Evolutionary conservation across 2,888 invertebrate species (phyloP).

Genomic region (Clunio marinus): DNA sequence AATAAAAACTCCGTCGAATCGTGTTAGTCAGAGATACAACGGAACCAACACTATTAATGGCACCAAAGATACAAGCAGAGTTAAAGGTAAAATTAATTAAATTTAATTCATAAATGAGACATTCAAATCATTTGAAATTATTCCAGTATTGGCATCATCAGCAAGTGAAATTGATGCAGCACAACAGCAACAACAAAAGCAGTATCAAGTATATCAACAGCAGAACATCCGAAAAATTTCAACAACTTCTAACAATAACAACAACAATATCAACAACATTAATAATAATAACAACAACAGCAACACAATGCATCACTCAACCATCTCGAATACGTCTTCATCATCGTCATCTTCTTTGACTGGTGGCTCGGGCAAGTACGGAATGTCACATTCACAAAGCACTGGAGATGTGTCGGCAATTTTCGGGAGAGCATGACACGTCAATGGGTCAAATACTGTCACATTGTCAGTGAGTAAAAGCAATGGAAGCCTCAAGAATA

Average conservation of each 20-base stretch:
- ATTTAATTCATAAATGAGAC: not conserved
- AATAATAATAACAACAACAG: constrained; percentile 35
- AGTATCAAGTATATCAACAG: constrained; percentile 50
- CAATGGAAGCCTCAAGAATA: constrained; percentile 6
- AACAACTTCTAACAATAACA: constrained; percentile 38
- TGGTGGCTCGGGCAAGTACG: constrained; percentile 40
- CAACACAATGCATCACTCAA: constrained; percentile 1
- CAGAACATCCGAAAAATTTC: constrained; percentile 38
- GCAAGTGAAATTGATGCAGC: constrained; percentile 48
- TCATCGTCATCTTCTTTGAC: constrained; percentile 25
- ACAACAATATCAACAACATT: constrained; percentile 22
- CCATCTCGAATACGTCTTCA: constrained; percentile 27
- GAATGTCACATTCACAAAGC: constrained; percentile 60
- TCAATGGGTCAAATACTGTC: constrained; percentile 46
- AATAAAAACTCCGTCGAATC: constrained; percentile 46
- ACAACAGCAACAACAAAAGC: constrained; percentile 46
- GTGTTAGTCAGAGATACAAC: constrained; percentile 23
- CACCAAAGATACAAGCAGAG: constrained; percentile 21
- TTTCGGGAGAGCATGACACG: constrained; percentile 60
- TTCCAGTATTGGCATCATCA: constrained; percentile 47
- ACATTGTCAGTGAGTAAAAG: not conserved
- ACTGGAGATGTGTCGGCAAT: constrained; percentile 63
- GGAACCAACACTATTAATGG: constrained; percentile 2
- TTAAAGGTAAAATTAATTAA: constrained; percentile 14
- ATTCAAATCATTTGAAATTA: not conserved